These are phyloP conservation scores for Eilema depressum DNA, from an alignment of 2,888 invertebrate species.

Conservation along the genomic window DNA sequence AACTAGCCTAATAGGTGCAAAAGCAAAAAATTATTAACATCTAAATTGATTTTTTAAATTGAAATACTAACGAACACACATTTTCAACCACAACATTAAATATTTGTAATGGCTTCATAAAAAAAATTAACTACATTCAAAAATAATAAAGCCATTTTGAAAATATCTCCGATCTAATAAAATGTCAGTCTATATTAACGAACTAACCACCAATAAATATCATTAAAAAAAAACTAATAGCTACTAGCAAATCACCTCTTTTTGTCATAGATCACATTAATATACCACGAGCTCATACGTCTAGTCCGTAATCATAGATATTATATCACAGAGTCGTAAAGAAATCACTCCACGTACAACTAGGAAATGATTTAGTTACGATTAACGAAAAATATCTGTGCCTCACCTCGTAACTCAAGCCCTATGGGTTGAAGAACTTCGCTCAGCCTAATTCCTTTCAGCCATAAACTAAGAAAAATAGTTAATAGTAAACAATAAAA, in stretches of 20 bases:
- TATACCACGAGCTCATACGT: slow-evolving; percentile 35
- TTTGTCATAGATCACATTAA: slow-evolving; percentile 39
- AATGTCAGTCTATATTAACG: slow-evolving; percentile 26
- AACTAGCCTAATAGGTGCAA: no score
- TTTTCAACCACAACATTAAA: not conserved
- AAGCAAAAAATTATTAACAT: no score
- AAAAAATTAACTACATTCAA: not conserved
- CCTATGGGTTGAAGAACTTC: slow-evolving; percentile 37
- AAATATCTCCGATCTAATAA: slow-evolving; percentile 19
- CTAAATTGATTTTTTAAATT: not conserved
- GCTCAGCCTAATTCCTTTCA: slow-evolving; percentile 59
- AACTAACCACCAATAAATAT: slow-evolving; percentile 32
- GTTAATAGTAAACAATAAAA: slow-evolving; percentile 68
- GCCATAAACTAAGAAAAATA: slow-evolving; percentile 58
- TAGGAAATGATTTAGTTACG: slow-evolving; percentile 50
- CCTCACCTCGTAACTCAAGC: slow-evolving; percentile 30
- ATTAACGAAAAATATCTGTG: slow-evolving; percentile 41
- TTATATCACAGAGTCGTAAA: slow-evolving; percentile 30
- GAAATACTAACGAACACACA: not conserved
- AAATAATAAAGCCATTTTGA: slow-evolving; percentile 7
- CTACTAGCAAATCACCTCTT: slow-evolving; percentile 27
- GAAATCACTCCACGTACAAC: slow-evolving; percentile 29
- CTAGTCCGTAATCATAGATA: slow-evolving; percentile 33
- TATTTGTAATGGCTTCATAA: no score
- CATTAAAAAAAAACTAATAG: slow-evolving; percentile 26